Evolutionary conservation across 2,113 vertebrate species (phyloP), one percentile per base, ranked within the genome.

Genomic region (Cryptotis parvus): DNA sequence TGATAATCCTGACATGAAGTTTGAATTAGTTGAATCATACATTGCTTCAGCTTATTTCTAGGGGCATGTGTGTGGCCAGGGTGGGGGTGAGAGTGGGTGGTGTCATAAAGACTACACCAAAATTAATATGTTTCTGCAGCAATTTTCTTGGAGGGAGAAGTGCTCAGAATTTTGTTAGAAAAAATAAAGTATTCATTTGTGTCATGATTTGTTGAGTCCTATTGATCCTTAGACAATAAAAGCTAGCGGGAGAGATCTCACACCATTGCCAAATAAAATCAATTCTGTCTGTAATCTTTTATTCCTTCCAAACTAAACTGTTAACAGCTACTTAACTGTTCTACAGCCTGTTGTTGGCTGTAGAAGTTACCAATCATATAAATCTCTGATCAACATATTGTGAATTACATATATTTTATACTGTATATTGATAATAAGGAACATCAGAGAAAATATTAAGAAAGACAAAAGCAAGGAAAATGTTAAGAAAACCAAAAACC

Each of bases 141-240:
- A 41, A 33, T 31, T 1, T 39, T 68, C 78, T 37, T 14, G 5
- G 29, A 10, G 5, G 24, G 37, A 66, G 37, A 58, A 35, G 1
- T 16, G 76, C 35, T 90, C 39, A 45, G 27, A 75, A 85, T 73
- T 43, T 41, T 31, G 24, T 74, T 90, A 76, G 27, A 78, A n/a
- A 63, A 74, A 90, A 66, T 55, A 84, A 88, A 84, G 63, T 91
- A 74, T 6, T 9, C 24, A 12, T 77, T 61, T 89, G 4, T 69
- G 33, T 31, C 10, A 9, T 84, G 63, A 85, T 55, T 49, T 85
- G 14, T 68, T 31, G 31, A 76, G 12, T 39, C 35, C 18, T 14
- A 22, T 43, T 7, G 29, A 29, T 41, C 37, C 58, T 80, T 80
- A 18, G 43, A 43, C 8, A 69, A 35, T 7, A 24, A 22, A 58